Evolutionary conservation across 1,140 invertebrate genomes (phyloP).

Genomic region (Amyelois transitella): DNA sequence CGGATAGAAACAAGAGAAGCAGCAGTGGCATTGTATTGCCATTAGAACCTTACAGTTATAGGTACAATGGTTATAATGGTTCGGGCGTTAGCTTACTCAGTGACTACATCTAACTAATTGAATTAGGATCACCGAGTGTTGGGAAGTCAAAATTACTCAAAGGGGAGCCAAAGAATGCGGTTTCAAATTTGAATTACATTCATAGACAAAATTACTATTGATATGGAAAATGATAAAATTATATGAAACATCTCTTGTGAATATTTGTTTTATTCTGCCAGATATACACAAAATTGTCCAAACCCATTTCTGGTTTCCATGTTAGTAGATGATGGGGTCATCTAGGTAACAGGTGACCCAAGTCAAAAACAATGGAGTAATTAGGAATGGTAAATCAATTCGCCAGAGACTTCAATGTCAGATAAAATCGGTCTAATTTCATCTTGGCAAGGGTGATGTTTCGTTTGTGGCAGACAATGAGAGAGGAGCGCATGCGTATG

Average conservation of each 20-base stretch:
- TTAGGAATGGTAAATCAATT: conserved; percentile 22
- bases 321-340: no score
- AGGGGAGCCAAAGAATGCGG: background rate
- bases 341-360: no score
- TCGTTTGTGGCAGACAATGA: conserved; percentile 2
- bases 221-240: background rate
- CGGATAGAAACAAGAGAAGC: conserved; percentile 1
- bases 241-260: no score
- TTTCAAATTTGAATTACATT: background rate
- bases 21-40: background rate
- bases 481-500: conserved; percentile 22
- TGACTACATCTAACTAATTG: background rate
- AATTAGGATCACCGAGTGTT: conserved; percentile 2
- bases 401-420: conserved; percentile 33
- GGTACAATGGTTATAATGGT: background rate
- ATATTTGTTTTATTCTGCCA: no score
- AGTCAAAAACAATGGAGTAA: conserved; percentile 8
- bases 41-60: conserved; percentile 1
- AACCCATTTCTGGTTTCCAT: no score
- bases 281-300: no score
- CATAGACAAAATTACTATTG: background rate
- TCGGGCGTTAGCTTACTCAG: background rate
- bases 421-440: conserved; percentile 47
- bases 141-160: background rate
- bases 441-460: conserved; percentile 43